Conservation (phyloP, 2,797 vertebrate genomes). For the Monodelphis domestica region DNA sequence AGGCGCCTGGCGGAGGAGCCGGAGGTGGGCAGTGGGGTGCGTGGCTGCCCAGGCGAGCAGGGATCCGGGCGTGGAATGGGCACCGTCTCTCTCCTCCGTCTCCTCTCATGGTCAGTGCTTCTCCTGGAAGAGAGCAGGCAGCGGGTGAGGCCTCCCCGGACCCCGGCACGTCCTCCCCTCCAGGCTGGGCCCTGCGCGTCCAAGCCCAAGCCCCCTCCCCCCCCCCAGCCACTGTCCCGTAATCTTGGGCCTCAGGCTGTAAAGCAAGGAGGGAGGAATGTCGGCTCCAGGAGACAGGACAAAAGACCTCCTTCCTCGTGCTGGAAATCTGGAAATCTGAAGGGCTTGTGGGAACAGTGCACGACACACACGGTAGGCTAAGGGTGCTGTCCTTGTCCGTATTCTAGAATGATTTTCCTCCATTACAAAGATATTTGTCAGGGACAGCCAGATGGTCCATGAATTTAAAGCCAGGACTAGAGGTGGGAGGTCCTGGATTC, state of each 20-base stretch:
- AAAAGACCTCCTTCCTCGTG: too few relatives aligned
- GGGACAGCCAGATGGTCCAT: too few relatives aligned
- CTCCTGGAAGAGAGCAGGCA: constrained; percentile 81
- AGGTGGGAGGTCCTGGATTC: too few relatives aligned
- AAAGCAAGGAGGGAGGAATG: neutral
- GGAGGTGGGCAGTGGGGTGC: constrained; percentile 53
- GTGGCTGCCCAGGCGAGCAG: constrained; percentile 68
- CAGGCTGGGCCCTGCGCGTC: neutral
- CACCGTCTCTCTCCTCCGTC: constrained; percentile 66
- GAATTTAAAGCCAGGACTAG: too few relatives aligned
- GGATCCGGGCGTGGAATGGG: constrained; percentile 64
- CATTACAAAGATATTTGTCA: neutral
- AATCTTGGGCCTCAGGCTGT: too few relatives aligned
- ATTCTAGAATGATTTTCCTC: neutral
- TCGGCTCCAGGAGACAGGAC: neutral
- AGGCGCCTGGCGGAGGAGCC: constrained; percentile 68
- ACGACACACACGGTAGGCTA: fast-evolving
- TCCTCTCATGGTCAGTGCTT: constrained; percentile 84
- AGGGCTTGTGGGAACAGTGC: fast-evolving
- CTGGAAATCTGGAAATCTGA: neutral
- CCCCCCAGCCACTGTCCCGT: too few relatives aligned
- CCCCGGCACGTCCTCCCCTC: neutral
- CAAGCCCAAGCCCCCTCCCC: too few relatives aligned
- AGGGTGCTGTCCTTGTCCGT: neutral
- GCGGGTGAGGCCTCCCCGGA: too few relatives aligned